A percentile compares a stretch with the other conserved stretches of the same genome.
These are phyloP conservation scores for Coptodon rendalli DNA, from an alignment of 2,113 vertebrate species.

Conservation along the genomic window DNA sequence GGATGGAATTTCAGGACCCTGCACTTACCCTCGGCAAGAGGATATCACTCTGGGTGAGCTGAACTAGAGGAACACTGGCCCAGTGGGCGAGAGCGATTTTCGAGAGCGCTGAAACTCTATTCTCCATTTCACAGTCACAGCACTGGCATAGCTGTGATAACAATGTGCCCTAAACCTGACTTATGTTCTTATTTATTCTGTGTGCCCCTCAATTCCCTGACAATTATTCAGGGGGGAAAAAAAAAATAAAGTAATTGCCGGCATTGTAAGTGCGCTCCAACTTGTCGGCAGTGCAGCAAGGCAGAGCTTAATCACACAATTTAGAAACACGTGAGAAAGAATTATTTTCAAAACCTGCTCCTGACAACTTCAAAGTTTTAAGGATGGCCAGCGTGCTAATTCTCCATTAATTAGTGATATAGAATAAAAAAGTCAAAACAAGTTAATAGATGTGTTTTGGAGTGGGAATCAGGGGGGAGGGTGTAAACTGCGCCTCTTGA, in stretches of 20 bases:
- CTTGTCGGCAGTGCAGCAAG: background rate
- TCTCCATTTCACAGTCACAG: constrained; percentile 45
- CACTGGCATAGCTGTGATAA: constrained; percentile 41
- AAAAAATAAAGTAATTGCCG: background rate
- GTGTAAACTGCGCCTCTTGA: background rate
- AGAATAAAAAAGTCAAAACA: constrained; percentile 2
- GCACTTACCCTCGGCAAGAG: background rate
- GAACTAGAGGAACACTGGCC: constrained; percentile 16
- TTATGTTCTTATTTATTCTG: constrained; percentile 33
- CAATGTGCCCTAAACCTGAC: constrained; percentile 44
- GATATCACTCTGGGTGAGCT: constrained; percentile 16
- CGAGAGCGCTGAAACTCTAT: background rate
- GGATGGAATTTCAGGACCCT: constrained; percentile 22
- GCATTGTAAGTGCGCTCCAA: background rate
- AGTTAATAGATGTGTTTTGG: constrained; percentile 16
- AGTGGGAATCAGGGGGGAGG: background rate
- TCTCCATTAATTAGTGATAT: constrained; percentile 30
- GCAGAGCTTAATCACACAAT: constrained; percentile 24
- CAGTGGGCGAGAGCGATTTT: constrained; percentile 19
- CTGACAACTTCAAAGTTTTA: constrained; percentile 17
- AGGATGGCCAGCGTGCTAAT: constrained; percentile 26
- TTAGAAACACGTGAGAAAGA: background rate
- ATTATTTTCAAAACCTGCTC: constrained; percentile 12
- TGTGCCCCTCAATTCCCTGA: constrained; percentile 30
- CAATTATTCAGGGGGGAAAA: background rate